phyloP scores from a whole-genome alignment of 2,113 vertebrate genomes.

The Delphinapterus leucas region DNA sequence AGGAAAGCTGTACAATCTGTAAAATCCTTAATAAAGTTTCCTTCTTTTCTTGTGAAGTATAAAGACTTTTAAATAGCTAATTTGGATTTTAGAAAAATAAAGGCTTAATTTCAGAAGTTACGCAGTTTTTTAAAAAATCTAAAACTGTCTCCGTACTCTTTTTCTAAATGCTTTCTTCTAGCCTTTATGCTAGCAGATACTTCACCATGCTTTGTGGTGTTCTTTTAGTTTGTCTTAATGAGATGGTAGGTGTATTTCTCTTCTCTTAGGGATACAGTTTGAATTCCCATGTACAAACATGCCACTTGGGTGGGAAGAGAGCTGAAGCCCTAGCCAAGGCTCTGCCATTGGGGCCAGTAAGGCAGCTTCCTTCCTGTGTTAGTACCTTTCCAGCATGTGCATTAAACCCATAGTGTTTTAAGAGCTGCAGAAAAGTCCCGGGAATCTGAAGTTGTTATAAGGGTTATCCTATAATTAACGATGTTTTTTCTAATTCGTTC shows the following conservation, averaged over 20 bases:
- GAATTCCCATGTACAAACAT: not conserved
- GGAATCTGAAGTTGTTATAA: not conserved
- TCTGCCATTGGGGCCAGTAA: not conserved
- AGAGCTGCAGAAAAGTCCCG: no score
- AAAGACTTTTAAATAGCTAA: not conserved
- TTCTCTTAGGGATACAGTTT: not conserved
- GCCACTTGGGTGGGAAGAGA: not conserved
- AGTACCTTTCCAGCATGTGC: not conserved
- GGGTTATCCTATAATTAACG: not conserved
- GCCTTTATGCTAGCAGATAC: not conserved
- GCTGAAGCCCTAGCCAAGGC: no score
- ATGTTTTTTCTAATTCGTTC: not conserved
- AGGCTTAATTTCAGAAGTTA: not conserved
- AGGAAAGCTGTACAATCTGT: not conserved
- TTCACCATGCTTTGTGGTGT: not conserved
- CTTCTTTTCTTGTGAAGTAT: not conserved
- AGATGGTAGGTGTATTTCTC: not conserved
- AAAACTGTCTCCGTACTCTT: not conserved
- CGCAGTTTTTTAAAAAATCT: fast-evolving
- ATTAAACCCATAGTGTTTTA: not conserved
- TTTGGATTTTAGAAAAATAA: not conserved
- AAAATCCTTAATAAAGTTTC: not conserved
- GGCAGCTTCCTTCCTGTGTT: not conserved
- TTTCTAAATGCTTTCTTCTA: not conserved
- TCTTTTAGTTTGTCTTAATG: not conserved